Base-by-base conservation (phyloP, 2,888 invertebrate species). In the Xanthia togata region DNA sequence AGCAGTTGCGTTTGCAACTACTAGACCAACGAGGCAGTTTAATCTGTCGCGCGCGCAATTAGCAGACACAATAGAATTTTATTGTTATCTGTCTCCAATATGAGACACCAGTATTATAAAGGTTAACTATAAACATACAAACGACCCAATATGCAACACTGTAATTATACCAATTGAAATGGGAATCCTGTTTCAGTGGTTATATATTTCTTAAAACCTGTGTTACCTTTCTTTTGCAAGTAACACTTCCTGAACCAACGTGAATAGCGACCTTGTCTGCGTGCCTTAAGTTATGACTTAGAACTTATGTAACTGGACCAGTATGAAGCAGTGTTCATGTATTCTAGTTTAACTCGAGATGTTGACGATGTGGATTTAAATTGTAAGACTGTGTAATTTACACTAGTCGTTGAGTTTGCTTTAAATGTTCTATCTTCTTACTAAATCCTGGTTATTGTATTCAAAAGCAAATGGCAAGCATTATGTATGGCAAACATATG, bases 251-350 rank as follows among this genome's bases (percentile, higher is more conserved):
- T 79, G 74, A 20, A 62, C 26, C 6, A 73, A 87, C 87, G 86
- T 88, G 87, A 79, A 78, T 38, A 67, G 69, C 79, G 88, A 84
- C 90, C 90, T 90, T 88, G 88, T 78, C 73, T 72, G 59, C 53
- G 41, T 73, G 65, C 55, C 53, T 70, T 41, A 70, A 67, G 67
- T 75, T 71, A 75, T 76, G 65, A 72, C 73, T 80, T 79, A 82
- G 72, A 84, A 85, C 81, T 90, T 88, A 89, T 87, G 84, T 87
- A 88, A 88, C 71, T 86, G 69, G 87, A 79, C 70, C 85, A 87
- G 85, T 82, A 82, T 83, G 77, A 89, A 59, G 63, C 65, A 69
- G 78, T 68, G 57, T 74, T 83, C 75, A 78, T 74, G 71, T 83
- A 79, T 81, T 79, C 73, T 50, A 38, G 84, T 73, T 72, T 78